These are phyloP conservation scores for Listrodromus nycthemerus DNA, from an alignment of 2,888 invertebrate species.

Conservation along the genomic window DNA sequence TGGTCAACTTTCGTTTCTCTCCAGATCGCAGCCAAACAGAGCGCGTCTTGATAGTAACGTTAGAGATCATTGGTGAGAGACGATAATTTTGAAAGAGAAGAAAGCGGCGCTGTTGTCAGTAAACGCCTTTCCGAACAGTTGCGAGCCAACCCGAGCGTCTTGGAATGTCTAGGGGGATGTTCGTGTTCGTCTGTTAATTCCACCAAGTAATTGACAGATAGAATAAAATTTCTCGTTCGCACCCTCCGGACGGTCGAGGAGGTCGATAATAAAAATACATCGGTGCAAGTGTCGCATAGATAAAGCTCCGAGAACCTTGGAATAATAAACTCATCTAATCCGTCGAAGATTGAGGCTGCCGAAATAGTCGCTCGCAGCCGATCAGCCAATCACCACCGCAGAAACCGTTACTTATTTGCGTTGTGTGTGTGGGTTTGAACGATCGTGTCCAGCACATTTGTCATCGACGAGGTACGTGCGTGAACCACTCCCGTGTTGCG, in stretches of 20 bases:
- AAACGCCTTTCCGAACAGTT: slow-evolving; percentile 46
- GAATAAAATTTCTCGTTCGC: slow-evolving; percentile 44
- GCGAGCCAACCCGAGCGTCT: slow-evolving; percentile 53
- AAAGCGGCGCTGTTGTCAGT: slow-evolving; percentile 55
- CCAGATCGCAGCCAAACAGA: slow-evolving; percentile 39
- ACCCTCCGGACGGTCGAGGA: neutral
- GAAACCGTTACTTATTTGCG: slow-evolving; percentile 76
- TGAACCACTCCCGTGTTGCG: slow-evolving; percentile 76
- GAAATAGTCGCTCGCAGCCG: slow-evolving; percentile 18
- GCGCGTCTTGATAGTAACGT: slow-evolving; percentile 22
- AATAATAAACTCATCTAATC: neutral
- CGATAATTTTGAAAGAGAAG: slow-evolving; percentile 51
- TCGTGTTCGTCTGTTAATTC: slow-evolving; percentile 44
- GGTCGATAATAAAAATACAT: slow-evolving; percentile 15
- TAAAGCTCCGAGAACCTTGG: neutral
- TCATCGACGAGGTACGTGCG: slow-evolving; percentile 74
- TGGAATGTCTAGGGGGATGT: slow-evolving; percentile 47
- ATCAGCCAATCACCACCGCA: slow-evolving; percentile 70
- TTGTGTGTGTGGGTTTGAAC: slow-evolving; percentile 72
- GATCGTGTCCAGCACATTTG: slow-evolving; percentile 76
- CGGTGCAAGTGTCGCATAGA: neutral
- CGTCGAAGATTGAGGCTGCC: slow-evolving; percentile 13
- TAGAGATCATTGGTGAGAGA: slow-evolving; percentile 24
- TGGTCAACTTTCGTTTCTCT: neutral
- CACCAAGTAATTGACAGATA: slow-evolving; percentile 43